Percentiles rank a stretch among this genome's conserved stretches.
Conservation (phyloP, 2,888 invertebrate genomes). For the Sphaeridia pumilis region DNA sequence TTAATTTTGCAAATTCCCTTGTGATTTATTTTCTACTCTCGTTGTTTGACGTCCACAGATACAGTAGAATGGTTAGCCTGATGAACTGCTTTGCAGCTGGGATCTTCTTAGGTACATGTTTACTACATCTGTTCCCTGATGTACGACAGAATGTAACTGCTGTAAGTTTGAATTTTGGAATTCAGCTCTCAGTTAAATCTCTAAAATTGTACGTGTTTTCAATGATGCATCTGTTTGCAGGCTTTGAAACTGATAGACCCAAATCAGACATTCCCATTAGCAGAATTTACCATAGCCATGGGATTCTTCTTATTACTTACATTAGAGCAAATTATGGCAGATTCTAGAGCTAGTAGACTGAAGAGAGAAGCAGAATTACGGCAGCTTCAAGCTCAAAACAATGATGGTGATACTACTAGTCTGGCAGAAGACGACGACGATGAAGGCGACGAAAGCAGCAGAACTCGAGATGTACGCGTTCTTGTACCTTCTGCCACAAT, state of each 20-base stretch:
- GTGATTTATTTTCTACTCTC: too few relatives aligned
- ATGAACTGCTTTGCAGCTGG: slow-evolving; percentile 35
- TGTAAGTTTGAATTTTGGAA: slow-evolving; percentile 15
- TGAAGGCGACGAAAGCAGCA: neutral
- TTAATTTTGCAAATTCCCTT: too few relatives aligned
- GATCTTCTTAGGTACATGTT: slow-evolving; percentile 34
- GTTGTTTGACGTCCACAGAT: slow-evolving; percentile 21
- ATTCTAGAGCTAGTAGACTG: slow-evolving; percentile 23
- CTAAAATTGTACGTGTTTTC: neutral
- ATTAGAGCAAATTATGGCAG: slow-evolving; percentile 34
- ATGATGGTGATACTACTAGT: neutral
- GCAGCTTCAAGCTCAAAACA: neutral
- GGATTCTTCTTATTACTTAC: slow-evolving; percentile 33
- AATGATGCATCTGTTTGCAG: slow-evolving; percentile 8
- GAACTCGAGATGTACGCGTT: neutral
- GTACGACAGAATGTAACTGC: slow-evolving; percentile 24
- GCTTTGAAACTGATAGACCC: slow-evolving; percentile 26
- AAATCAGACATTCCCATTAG: slow-evolving; percentile 25
- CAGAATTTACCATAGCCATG: slow-evolving; percentile 27
- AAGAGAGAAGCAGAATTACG: neutral
- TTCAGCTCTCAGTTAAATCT: neutral
- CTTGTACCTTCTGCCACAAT: slow-evolving; percentile 9
- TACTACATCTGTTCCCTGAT: slow-evolving; percentile 34
- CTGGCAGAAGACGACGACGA: neutral
- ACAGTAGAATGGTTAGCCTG: slow-evolving; percentile 26